Percentiles rank a stretch among this genome's conserved stretches.
phyloP scores from a whole-genome alignment of 2,113 vertebrate genomes.

The Ageneiosus marmoratus region DNA sequence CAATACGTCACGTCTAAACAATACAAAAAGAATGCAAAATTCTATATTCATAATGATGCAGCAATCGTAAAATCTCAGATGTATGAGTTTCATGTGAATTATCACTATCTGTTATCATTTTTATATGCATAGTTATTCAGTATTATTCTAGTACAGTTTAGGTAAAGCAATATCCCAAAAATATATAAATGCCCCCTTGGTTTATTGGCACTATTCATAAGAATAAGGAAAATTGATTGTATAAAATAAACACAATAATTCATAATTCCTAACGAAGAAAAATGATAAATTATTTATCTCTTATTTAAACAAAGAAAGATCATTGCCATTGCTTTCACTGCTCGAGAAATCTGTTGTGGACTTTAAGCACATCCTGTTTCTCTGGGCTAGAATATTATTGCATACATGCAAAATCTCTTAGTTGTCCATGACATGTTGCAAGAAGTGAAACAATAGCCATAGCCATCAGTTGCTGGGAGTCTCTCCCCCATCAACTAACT shows the following conservation, averaged over 20 bases:
- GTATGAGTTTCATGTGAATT: not conserved
- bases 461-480: not conserved
- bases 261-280: no score
- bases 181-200: not conserved
- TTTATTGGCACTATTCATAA: not conserved
- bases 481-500: not conserved
- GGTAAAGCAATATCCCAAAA: not conserved
- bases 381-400: not conserved
- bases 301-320: no score
- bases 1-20: no score
- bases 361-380: slow-evolving; percentile 3
- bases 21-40: not conserved
- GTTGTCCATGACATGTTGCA: not conserved
- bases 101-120: not conserved
- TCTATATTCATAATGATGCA: not conserved
- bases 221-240: not conserved
- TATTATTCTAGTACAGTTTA: not conserved
- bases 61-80: not conserved
- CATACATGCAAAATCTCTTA: not conserved
- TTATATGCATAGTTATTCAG: not conserved
- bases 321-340: not conserved
- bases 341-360: not conserved
- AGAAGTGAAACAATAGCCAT: not conserved
- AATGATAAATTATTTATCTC: not conserved
- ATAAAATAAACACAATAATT: not conserved